Base-by-base conservation (phyloP, 1,140 invertebrate genomes). In the Drosophila grimshawi region DNA sequence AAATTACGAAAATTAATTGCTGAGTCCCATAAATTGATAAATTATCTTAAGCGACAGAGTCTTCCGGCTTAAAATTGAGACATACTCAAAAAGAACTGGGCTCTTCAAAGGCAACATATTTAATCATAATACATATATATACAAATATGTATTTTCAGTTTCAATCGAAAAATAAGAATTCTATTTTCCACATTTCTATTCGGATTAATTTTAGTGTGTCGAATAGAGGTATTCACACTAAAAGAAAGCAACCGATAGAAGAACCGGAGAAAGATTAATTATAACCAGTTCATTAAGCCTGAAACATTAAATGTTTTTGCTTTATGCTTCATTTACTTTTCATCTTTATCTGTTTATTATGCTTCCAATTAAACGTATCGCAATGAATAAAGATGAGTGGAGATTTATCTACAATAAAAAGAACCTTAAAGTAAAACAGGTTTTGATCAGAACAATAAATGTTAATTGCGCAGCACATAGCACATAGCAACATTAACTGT, bases 361-460 rank as follows among this genome's bases (percentile, higher is more conserved):
- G 53, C 8, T 33, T 19, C 57, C 3, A 27, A 11, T 33, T 11
- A 35, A 46, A 48, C 57, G 27, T 45, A 29, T 30, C 39, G 29
- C 37, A n/a, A 43, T 43, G 39, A 60, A 32, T 48, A 35, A 60
- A 60, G 43, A 48, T 60, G 57, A 60, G 57, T 43, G 8, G 32
- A 3, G 5, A 0, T 33, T 10, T 33, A 5, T 5, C 0, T 33
- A 5, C 32, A 35, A n/a, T 3, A 52, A 27, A 6, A 52, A 33
- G 10, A n/a, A n/a, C 3, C 10, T 43, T n/a, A n/a, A 43, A 10
- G n/a, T 43, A 3, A 8, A 43, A 43, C 39, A n/a, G 39, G 39
- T 43, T 43, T 43, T 43, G 10, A n/a, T 43, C 4, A 6, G n/a
- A n/a, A 3, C 10, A 43, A 43, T 19, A 19, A 19, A 19, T 19